phyloP scores from a whole-genome alignment of 2,888 invertebrate species.

The Callosobruchus maculatus region DNA sequence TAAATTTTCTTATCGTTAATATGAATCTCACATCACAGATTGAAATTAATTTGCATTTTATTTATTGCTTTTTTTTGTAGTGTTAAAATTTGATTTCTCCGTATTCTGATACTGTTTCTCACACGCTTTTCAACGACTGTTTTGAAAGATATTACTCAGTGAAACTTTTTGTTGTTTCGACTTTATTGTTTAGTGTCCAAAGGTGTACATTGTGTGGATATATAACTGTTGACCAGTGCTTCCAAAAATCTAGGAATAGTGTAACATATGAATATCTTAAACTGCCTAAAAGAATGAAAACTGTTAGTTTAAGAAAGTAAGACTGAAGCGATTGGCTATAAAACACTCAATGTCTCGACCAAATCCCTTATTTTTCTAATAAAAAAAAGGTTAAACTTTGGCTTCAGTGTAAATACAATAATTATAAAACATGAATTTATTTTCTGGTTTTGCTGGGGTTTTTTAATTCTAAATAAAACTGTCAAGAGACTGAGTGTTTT shows the following conservation, averaged over 20 bases:
- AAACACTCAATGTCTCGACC: not conserved
- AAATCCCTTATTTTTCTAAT: not conserved
- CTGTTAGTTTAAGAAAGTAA: not conserved
- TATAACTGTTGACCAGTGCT: not conserved
- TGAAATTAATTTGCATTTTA: not conserved
- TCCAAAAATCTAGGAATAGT: not conserved
- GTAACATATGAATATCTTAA: not conserved
- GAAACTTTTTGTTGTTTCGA: not conserved
- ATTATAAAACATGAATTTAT: too few species aligned
- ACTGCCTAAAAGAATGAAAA: not conserved
- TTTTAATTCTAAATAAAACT: too few species aligned
- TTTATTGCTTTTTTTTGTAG: too few species aligned
- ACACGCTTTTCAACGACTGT: not conserved
- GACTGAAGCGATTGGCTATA: not conserved
- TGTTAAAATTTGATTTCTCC: too few species aligned
- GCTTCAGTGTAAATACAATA: too few species aligned
- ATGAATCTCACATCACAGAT: not conserved
- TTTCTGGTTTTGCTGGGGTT: too few species aligned
- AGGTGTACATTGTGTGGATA: not conserved
- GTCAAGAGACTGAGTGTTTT: not conserved
- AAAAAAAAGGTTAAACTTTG: too few species aligned
- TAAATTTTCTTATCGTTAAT: not conserved
- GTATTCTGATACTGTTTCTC: not conserved
- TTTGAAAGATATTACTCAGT: not conserved
- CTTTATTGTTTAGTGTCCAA: not conserved